phyloP scores from a whole-genome alignment of 2,113 vertebrate genomes.

The Xiphophorus maculatus region DNA sequence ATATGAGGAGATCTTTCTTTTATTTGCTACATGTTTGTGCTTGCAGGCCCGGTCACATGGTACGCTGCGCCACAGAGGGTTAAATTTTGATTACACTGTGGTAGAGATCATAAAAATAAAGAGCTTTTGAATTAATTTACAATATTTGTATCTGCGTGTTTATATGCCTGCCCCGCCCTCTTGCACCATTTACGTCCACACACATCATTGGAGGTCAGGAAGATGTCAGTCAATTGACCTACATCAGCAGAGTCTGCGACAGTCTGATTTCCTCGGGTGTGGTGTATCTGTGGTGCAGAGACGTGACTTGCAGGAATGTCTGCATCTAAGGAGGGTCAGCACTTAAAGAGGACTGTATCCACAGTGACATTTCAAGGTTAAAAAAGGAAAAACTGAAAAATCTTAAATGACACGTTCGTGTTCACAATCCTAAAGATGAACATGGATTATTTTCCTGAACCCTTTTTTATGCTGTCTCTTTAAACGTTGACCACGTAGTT shows the following conservation, averaged over 20 bases:
- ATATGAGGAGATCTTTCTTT: constrained; percentile 14
- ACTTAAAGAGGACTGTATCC: constrained; percentile 1
- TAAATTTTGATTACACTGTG: background rate
- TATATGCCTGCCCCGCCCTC: background rate
- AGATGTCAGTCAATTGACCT: constrained; percentile 63
- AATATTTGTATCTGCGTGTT: constrained; percentile 14
- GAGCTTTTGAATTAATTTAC: background rate
- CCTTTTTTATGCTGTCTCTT: background rate
- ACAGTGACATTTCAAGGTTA: constrained; percentile 57
- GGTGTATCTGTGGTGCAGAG: constrained; percentile 11
- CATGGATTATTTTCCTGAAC: background rate
- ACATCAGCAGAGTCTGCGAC: constrained; percentile 55
- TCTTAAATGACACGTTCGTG: background rate
- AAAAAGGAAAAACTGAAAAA: background rate
- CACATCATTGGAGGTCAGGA: constrained; percentile 30
- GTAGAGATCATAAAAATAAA: background rate
- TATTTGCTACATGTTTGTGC: constrained; percentile 4
- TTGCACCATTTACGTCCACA: constrained; percentile 42
- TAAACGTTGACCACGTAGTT: no score
- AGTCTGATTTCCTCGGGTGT: constrained; percentile 52
- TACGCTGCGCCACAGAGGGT: background rate
- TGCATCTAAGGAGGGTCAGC: constrained; percentile 4
- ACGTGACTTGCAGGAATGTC: constrained; percentile 25
- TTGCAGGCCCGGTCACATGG: background rate
- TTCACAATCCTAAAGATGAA: background rate